Evolutionary conservation across 2,888 invertebrate species (phyloP).

Genomic region (Caenorhabditis wallacei): DNA sequence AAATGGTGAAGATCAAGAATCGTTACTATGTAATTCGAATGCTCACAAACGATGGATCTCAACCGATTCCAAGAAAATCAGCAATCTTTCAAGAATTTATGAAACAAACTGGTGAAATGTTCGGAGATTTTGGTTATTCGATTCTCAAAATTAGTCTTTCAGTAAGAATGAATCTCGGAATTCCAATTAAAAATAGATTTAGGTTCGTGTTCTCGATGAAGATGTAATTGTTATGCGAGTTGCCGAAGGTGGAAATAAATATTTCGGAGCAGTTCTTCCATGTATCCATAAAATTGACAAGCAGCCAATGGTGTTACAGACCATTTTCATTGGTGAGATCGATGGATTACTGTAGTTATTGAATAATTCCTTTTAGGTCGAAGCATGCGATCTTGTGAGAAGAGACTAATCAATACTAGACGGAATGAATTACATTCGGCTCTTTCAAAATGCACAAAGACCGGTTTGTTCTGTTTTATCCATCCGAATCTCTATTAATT

Average conservation of each 20-base stretch:
- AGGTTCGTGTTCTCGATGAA: slow-evolving; percentile 67
- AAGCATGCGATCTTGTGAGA: slow-evolving; percentile 73
- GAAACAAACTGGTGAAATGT: slow-evolving; percentile 64
- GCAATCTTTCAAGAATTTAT: slow-evolving; percentile 61
- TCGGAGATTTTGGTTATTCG: slow-evolving; percentile 70
- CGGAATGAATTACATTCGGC: slow-evolving; percentile 64
- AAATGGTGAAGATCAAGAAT: slow-evolving; percentile 70
- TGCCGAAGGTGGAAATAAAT: slow-evolving; percentile 58
- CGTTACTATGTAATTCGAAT: slow-evolving; percentile 67
- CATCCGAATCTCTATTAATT: neutral
- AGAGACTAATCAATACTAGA: slow-evolving; percentile 62
- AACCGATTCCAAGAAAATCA: slow-evolving; percentile 33
- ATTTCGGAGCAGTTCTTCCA: slow-evolving; percentile 61
- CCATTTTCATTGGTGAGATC: slow-evolving; percentile 72
- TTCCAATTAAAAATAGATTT: too few relatives aligned
- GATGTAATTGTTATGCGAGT: slow-evolving; percentile 63
- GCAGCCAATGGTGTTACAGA: slow-evolving; percentile 62
- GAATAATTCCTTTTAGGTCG: slow-evolving; percentile 67
- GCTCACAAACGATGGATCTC: slow-evolving; percentile 47
- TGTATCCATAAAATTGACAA: slow-evolving; percentile 61
- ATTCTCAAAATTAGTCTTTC: slow-evolving; percentile 65
- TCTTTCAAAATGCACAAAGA: slow-evolving; percentile 32
- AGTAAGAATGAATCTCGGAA: slow-evolving; percentile 37
- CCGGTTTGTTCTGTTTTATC: neutral
- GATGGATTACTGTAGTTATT: too few relatives aligned